Percentiles rank a stretch among this genome's conserved stretches.
phyloP scores from a whole-genome alignment of 2,888 invertebrate genomes.

The Tuberolachnus salignus region DNA sequence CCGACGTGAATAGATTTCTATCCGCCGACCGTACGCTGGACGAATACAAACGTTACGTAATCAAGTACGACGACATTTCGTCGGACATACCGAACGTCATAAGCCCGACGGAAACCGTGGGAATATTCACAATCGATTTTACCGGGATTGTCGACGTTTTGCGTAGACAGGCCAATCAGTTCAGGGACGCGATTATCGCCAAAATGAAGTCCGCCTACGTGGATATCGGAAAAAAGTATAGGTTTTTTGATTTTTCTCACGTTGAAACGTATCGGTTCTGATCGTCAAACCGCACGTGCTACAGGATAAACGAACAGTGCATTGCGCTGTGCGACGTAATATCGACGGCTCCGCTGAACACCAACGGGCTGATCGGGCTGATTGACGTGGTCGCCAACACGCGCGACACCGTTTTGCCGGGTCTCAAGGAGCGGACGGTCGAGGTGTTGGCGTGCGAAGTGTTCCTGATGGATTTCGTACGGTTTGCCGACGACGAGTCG shows the following conservation, averaged over 20 bases:
- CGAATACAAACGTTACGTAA: slow-evolving; percentile 63
- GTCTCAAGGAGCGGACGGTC: slow-evolving; percentile 78
- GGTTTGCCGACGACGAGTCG: slow-evolving; percentile 81
- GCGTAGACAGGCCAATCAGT: neutral
- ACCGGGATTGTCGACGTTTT: slow-evolving; percentile 71
- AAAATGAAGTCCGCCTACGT: neutral
- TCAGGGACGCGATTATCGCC: neutral
- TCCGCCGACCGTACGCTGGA: slow-evolving; percentile 70
- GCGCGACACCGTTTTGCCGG: slow-evolving; percentile 71
- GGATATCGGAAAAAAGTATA: slow-evolving; percentile 5
- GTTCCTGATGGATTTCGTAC: slow-evolving; percentile 82
- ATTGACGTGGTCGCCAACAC: slow-evolving; percentile 77
- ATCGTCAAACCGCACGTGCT: slow-evolving; percentile 56
- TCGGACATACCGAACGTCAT: slow-evolving; percentile 66
- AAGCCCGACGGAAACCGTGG: slow-evolving; percentile 75
- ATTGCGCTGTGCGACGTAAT: slow-evolving; percentile 78
- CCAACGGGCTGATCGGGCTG: slow-evolving; percentile 82
- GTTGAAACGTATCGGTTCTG: no score
- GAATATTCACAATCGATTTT: slow-evolving; percentile 85
- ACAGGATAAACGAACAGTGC: slow-evolving; percentile 84
- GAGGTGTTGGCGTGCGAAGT: slow-evolving; percentile 73
- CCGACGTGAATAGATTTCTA: slow-evolving; percentile 73
- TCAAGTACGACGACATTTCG: slow-evolving; percentile 64
- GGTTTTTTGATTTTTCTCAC: no score
- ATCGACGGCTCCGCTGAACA: slow-evolving; percentile 79